phyloP scores from a whole-genome alignment of 2,113 vertebrate genomes.

The Hucho hucho region DNA sequence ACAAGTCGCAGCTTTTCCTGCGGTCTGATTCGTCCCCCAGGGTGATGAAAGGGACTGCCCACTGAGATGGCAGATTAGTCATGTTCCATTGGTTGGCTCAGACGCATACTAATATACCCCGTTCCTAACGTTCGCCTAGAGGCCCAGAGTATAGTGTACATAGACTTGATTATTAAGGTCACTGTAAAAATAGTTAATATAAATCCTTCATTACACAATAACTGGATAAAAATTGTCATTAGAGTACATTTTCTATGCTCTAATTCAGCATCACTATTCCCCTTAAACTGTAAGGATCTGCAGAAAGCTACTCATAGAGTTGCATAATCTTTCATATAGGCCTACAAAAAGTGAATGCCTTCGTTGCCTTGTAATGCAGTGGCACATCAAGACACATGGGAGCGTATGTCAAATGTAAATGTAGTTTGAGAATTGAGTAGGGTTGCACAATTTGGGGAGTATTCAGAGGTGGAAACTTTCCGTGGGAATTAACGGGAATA shows the following conservation, averaged over 20 bases:
- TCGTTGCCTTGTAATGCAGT: too few species aligned
- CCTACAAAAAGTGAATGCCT: too few species aligned
- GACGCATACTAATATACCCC: slow-evolving; percentile 22
- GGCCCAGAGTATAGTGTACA: background rate
- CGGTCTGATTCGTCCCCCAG: slow-evolving; percentile 12
- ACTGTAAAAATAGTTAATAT: too few species aligned
- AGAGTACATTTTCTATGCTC: background rate
- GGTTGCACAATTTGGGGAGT: too few species aligned
- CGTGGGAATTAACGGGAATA: too few species aligned
- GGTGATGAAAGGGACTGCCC: slow-evolving; percentile 23
- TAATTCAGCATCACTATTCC: background rate
- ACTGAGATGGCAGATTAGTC: slow-evolving; percentile 47
- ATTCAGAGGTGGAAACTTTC: too few species aligned
- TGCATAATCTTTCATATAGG: too few species aligned
- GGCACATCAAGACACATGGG: background rate
- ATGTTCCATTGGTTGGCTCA: slow-evolving; percentile 21
- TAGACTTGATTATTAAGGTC: background rate
- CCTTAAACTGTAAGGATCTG: background rate
- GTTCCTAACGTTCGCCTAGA: background rate
- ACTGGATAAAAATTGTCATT: background rate
- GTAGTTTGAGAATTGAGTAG: background rate
- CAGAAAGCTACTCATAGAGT: background rate
- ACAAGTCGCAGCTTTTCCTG: slow-evolving; percentile 8
- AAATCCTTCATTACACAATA: background rate
- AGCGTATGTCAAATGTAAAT: background rate